These are phyloP conservation scores for Centropus unirufus DNA, from an alignment of 2,113 vertebrate species.

Conservation along the genomic window DNA sequence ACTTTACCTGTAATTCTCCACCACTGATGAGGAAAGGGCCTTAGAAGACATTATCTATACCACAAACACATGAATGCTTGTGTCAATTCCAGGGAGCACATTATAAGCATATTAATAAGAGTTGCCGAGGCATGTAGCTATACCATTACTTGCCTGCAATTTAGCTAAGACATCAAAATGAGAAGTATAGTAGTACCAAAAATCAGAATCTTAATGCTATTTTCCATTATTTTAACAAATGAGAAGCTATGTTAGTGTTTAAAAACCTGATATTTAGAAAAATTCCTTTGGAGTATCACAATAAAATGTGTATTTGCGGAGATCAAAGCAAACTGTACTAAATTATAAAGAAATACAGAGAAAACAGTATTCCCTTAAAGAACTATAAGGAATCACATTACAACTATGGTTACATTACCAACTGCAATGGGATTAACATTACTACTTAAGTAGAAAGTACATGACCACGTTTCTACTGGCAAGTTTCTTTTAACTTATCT, in stretches of 20 bases:
- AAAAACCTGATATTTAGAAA: not conserved
- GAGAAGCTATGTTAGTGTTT: not conserved
- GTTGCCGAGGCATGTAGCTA: not conserved
- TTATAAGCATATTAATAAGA: conserved; percentile 53
- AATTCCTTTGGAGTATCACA: not conserved
- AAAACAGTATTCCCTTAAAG: not conserved
- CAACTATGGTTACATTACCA: not conserved
- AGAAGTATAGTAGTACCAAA: not conserved
- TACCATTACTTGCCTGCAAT: not conserved
- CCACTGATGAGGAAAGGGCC: conserved; percentile 83
- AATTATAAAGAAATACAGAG: not conserved
- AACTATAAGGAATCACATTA: not conserved
- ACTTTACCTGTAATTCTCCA: conserved; percentile 87
- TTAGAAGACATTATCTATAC: conserved; percentile 92
- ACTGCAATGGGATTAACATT: not conserved
- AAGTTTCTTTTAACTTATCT: not conserved
- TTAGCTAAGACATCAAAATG: not conserved
- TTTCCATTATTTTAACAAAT: not conserved
- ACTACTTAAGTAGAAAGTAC: not conserved
- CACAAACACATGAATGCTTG: conserved; percentile 86
- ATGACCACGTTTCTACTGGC: not conserved
- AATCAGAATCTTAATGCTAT: not conserved
- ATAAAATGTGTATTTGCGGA: not conserved
- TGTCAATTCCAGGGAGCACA: conserved; percentile 76
- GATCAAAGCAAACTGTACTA: not conserved